Conservation (phyloP, 1,140 invertebrate species). For the Olivierus martensii region DNA sequence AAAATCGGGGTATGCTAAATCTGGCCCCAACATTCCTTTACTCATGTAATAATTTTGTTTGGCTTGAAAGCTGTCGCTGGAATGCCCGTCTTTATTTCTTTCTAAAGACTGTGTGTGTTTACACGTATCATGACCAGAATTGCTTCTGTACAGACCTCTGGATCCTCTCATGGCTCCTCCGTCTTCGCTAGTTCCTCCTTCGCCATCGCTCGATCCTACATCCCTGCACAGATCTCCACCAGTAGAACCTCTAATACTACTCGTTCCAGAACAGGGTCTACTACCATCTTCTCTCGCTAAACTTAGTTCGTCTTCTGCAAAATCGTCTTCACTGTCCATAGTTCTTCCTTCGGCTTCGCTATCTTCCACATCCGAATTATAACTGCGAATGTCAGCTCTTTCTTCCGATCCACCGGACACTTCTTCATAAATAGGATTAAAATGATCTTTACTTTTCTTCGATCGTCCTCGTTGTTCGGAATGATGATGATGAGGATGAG, state of each 20-base stretch:
- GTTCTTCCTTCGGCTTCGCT: conserved; percentile 16
- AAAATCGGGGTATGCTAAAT: conserved; percentile 8
- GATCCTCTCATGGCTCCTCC: not conserved
- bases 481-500: conserved; percentile 7
- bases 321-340: conserved; percentile 20
- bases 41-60: conserved; percentile 18
- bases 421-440: conserved; percentile 21
- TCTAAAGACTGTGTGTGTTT: conserved; percentile 17
- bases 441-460: conserved; percentile 14
- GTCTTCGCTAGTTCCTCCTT: not conserved
- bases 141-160: not conserved
- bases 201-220: conserved; percentile 9
- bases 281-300: conserved; percentile 15
- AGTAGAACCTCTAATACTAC: conserved; percentile 18
- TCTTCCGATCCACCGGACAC: conserved; percentile 18
- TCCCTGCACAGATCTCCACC: conserved; percentile 19
- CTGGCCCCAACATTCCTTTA: conserved; percentile 18
- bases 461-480: not conserved
- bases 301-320: conserved; percentile 21
- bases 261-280: conserved; percentile 16
- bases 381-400: conserved; percentile 5
- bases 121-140: not conserved
- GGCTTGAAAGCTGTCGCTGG: conserved; percentile 16
- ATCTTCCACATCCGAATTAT: conserved; percentile 17
- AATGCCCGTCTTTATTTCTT: conserved; percentile 18